Evolutionary conservation across 2,113 vertebrate genomes (phyloP).

Genomic region (Lophura nycthemera): DNA sequence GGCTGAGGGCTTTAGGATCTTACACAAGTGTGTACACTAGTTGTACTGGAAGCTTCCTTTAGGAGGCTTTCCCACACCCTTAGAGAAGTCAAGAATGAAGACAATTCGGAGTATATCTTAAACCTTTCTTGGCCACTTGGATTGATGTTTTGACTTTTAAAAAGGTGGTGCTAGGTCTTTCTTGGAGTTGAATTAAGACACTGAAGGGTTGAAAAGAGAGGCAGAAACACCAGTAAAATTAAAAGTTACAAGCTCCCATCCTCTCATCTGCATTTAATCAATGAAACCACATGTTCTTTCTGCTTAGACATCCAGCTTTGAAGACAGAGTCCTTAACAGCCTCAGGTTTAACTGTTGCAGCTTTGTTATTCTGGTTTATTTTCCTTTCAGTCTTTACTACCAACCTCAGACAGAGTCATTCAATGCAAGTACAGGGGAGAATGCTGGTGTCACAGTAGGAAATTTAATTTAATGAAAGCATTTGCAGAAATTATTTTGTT

Average conservation of each 20-base stretch:
- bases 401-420: slow-evolving; percentile 29
- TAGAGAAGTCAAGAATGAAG: neutral
- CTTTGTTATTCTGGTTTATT: slow-evolving; percentile 10
- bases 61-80: neutral
- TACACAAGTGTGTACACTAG: rapidly evolving
- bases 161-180: neutral
- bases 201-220: slow-evolving; percentile 13
- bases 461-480: slow-evolving; percentile 37
- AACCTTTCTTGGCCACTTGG: neutral
- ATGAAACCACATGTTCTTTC: slow-evolving; percentile 29
- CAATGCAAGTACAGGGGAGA: slow-evolving; percentile 19
- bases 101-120: neutral
- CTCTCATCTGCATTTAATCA: slow-evolving; percentile 28
- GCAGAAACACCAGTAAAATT: neutral
- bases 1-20: neutral
- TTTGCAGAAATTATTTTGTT: slow-evolving; percentile 57
- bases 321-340: slow-evolving; percentile 4
- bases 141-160: neutral
- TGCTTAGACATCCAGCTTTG: slow-evolving; percentile 38
- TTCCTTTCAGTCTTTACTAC: slow-evolving; percentile 20
- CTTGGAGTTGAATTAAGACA: neutral
- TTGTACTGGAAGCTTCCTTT: neutral
- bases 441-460: slow-evolving; percentile 28
- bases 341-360: slow-evolving; percentile 33
- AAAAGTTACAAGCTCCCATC: slow-evolving; percentile 50